Evolutionary conservation across 1,140 invertebrate genomes (phyloP), one percentile per base, ranked within the genome.

Genomic region (Lasioglossum albipes): DNA sequence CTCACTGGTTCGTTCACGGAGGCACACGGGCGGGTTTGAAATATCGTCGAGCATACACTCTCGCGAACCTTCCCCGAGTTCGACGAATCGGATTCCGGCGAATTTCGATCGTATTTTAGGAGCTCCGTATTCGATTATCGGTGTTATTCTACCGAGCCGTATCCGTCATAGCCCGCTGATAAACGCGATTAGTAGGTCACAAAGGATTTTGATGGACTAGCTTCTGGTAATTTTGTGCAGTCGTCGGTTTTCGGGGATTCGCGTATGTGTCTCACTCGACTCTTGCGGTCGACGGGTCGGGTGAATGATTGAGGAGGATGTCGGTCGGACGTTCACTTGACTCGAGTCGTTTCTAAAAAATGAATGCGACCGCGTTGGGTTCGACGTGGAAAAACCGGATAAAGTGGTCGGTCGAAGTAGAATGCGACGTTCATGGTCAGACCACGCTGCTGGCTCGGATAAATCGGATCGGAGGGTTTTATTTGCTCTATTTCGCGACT

Each of bases 161-260:
- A 42, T 75, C 27, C 54, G 16, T 27, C 27, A 27, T 4, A 12
- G 16, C 45, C 13, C 20, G 27, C n/a, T 45, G 45, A 7, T 27
- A 22, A 77, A 16, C 18, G 57, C 75, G 45, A 77, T 77, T 57
- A 71, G 57, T 49, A 57, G 16, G n/a, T 20, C 52, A 20, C 20
- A 13, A n/a, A 16, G 36, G 6, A 36, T 36, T 22, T 49, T 57
- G 59, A 7, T 2, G 57, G 70, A 62, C 31, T 52, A 71, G n/a
- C 18, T n/a, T 4, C 42, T 13, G 42, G 36, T 31, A 27, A 62
- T 61, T 71, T 62, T 59, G 36, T 18, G n/a, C 36, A 65, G 42
- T 10, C 64, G 27, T 27, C 22, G 49, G 45, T 57, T 77, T 13
- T 2, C 7, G 16, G 16, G 16, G 13, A 16, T 54, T 16, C 45